Conservation (phyloP, 2,888 invertebrate species). For the Dioctria linearis region DNA sequence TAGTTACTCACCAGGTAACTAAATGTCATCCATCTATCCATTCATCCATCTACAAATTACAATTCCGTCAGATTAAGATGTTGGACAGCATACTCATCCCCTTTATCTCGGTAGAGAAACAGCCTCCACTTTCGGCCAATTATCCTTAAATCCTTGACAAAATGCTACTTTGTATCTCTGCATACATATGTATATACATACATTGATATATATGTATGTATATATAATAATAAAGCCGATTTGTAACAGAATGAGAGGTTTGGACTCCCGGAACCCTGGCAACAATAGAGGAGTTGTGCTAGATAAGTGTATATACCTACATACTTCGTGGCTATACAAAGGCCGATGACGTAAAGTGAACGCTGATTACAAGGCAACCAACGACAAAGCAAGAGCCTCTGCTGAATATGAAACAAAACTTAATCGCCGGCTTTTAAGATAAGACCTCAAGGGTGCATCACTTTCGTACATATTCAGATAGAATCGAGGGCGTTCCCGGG, state of each 20-base stretch:
- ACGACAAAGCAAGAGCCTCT: neutral
- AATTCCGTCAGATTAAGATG: conserved; percentile 6
- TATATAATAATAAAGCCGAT: no score
- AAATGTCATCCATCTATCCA: conserved; percentile 1
- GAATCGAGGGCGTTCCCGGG: conserved; percentile 53
- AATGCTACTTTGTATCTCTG: conserved; percentile 27
- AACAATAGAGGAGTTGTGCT: conserved; percentile 8
- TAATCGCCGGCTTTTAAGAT: conserved; percentile 18
- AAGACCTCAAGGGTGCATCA: conserved; percentile 29
- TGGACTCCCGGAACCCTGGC: neutral
- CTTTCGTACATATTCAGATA: conserved; percentile 5
- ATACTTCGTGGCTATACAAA: neutral
- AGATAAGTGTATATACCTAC: no score
- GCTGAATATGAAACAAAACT: neutral
- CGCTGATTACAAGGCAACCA: conserved; percentile 11
- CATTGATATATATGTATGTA: no score
- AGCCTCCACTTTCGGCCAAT: conserved; percentile 54
- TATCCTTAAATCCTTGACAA: conserved; percentile 55
- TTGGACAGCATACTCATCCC: neutral
- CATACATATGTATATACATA: neutral
- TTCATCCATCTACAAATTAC: conserved; percentile 18
- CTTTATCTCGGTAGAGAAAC: conserved; percentile 26
- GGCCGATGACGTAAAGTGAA: neutral
- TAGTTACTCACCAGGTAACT: neutral
- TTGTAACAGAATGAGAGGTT: neutral